Base-by-base conservation (phyloP, 2,113 vertebrate genomes). In the Pseudois nayaur region DNA sequence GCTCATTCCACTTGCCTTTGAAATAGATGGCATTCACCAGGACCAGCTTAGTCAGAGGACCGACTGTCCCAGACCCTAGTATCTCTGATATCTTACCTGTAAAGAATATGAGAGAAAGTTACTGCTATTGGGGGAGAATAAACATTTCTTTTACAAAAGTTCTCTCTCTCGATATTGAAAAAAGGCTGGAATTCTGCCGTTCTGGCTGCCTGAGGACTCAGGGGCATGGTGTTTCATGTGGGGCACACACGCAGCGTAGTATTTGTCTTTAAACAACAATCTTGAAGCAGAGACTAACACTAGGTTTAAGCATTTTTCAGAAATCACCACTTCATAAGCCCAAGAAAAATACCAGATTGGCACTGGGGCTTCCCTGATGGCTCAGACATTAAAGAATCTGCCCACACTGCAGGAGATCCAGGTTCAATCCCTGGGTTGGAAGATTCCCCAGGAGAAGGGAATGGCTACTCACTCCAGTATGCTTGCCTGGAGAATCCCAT, bases 1-100 rank as follows among this genome's bases (percentile, higher is more conserved):
- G 98, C 19, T 99, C 88, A 86, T 97, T 98, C 99, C 99, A 99
- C 87, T 98, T 99, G 87, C 99, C 99, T 98, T 99, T 99, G 98
- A 99, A 99, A 98, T 99, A 99, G 97, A 99, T 99, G 36, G 99
- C 99, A 84, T 99, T 99, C 97, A 99, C 99, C 52, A 99, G 98
- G 50, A 99, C 99, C 89, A 99, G 89, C 48, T 98, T 99, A 0
- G 99, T 99, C 97, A 98, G 95, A 0, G 98, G 8, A 59, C 33
- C 0, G 0, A 99, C 45, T 14, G 98, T 95, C 25, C 67, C 99
- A 29, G 98, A 81, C n/a, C 98, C 98, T 88, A 99, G 97, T 29
- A 99, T 98, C 59, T 99, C 99, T 97, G 99, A 99, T 95, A 99
- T 99, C 99, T 99, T 99, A 97, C 99, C 99, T 99, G 97, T 74